Evolutionary conservation across 2,888 invertebrate species (phyloP).

Genomic region (Syritta pipiens): DNA sequence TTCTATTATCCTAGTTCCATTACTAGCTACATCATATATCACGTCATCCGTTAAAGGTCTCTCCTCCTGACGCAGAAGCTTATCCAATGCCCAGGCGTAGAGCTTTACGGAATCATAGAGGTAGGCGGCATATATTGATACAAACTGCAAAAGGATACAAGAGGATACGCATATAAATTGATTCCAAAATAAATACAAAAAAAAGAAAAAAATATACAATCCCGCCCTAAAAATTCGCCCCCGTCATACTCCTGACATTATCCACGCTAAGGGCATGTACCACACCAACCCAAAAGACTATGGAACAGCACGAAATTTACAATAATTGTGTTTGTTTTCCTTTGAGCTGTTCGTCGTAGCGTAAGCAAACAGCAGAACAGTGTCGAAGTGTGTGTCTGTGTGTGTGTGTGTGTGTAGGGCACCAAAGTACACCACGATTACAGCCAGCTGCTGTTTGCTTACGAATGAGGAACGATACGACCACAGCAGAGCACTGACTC

Average conservation of each 20-base stretch:
- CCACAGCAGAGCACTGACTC: constrained; percentile 22
- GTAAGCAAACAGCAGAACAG: constrained; percentile 51
- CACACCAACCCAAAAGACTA: constrained; percentile 15
- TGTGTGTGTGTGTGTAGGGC: too few relatives aligned
- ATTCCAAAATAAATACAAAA: constrained; percentile 46
- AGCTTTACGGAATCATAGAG: constrained; percentile 96
- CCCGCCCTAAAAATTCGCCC: neutral
- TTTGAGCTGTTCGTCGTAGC: constrained; percentile 10
- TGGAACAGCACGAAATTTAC: constrained; percentile 47
- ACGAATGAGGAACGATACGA: constrained; percentile 18
- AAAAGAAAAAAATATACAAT: too few relatives aligned
- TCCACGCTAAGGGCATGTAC: constrained; percentile 35
- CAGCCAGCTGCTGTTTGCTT: constrained; percentile 58
- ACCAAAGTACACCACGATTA: constrained; percentile 13
- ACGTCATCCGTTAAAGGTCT: constrained; percentile 82
- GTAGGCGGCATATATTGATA: constrained; percentile 95
- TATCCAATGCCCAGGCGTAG: constrained; percentile 92
- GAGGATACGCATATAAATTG: constrained; percentile 38
- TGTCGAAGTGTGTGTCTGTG: too few relatives aligned
- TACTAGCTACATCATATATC: constrained; percentile 85
- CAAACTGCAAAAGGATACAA: constrained; percentile 85
- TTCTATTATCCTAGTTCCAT: constrained; percentile 93
- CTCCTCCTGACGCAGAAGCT: constrained; percentile 83
- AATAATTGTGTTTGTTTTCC: constrained; percentile 61
- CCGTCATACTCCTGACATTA: constrained; percentile 5